Conservation (phyloP, 1,140 invertebrate species). For the Macrocentrus cingulum region DNA sequence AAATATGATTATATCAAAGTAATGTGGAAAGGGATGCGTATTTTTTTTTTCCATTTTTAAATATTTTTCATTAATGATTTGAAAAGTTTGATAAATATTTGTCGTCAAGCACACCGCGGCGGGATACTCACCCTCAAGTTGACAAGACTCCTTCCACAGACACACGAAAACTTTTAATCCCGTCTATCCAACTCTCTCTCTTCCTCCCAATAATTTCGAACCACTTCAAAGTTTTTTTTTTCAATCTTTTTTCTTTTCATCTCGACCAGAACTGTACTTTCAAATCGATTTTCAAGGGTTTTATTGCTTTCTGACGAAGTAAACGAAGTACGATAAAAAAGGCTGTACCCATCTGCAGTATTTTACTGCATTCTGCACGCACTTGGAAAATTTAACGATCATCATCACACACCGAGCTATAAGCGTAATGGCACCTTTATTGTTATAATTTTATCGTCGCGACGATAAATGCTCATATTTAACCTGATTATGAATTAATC, state of each 20-base stretch:
- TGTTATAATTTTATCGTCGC: no score
- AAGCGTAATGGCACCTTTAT: no score
- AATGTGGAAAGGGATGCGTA: no score
- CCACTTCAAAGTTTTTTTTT: conserved; percentile 3
- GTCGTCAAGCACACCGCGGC: no score
- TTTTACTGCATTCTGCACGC: background rate
- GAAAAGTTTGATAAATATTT: no score
- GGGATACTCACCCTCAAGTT: no score
- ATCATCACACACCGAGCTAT: background rate
- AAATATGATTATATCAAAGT: no score
- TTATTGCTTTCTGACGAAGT: conserved; percentile 11
- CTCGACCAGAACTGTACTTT: conserved; percentile 2
- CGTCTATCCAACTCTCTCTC: background rate
- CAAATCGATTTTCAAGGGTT: conserved; percentile 10
- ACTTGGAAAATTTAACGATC: background rate
- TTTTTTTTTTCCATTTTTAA: no score
- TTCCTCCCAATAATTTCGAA: conserved; percentile 12
- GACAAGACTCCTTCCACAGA: background rate
- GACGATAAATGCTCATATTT: no score
- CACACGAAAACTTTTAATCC: conserved; percentile 15
- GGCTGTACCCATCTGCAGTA: background rate
- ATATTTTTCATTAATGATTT: conserved; percentile 3
- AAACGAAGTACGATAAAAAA: conserved; percentile 17
- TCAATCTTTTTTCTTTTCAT: background rate
- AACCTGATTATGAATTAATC: no score